Evolutionary conservation across 2,797 vertebrate species (phyloP), one percentile per base, ranked within the genome.

Genomic region (Lacerta bilineata): DNA sequence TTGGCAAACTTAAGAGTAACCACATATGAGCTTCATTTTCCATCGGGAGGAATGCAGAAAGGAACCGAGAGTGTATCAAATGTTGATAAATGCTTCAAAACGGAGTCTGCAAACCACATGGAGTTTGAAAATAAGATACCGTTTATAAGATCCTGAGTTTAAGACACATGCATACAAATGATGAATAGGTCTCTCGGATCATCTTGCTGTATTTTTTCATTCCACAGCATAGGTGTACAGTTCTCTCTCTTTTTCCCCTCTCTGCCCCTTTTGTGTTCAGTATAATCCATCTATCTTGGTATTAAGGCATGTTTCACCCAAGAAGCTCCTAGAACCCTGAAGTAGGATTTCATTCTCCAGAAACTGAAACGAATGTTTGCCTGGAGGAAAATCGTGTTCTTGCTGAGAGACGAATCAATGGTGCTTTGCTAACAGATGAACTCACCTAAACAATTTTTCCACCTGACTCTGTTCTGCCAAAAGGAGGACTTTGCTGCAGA

Each of bases 301-400:
- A 91, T 87, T 83, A 15, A 90, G 87, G 64, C 29, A 39, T 27
- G 2, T 82, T 72, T 71, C 83, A 78, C 36, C 92, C 85, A 84
- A 8, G 80, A 89, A 87, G 91, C 55, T 74, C 36, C 2, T 90
- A 84, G 81, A 75, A 75, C 88, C 61, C 83, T 92, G 77, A 33
- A 91, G 80, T 80, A 55, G 68, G 90, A 89, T 72, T 84, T 94
- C 46, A 92, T 92, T 95, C 82, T 84, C 78, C 80, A 93, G 85
- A 94, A 91, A 93, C 76, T 76, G 89, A 93, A 91, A 93, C 83
- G 91, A 91, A 92, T 86, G 20, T 86, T 89, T 90, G 64, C 85
- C 88, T 86, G 55, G 27, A 94, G 85, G 71, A 93, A 84, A 84
- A 89, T 64, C 18, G 69, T 90, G 50, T 69, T 95, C 76, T 93